Percentiles rank a stretch among this genome's conserved stretches.
phyloP scores from a whole-genome alignment of 2,888 invertebrate species.

The Melanostoma mellinum region DNA sequence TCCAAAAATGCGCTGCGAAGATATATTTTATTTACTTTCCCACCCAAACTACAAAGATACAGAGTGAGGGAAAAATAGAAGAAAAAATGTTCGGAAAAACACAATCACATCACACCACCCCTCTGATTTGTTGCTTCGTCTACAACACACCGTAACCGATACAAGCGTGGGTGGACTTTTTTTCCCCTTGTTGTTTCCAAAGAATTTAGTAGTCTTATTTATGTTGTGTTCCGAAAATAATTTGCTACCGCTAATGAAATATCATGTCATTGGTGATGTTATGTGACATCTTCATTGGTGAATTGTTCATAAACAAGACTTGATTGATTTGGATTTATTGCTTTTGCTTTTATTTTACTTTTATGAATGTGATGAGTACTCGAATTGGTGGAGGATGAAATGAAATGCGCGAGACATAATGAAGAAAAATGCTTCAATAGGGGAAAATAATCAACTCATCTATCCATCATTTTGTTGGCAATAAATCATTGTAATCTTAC shows the following conservation, averaged over 20 bases:
- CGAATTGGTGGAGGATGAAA: not conserved
- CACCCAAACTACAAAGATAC: no score
- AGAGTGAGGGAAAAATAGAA: no score
- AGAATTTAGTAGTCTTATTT: not conserved
- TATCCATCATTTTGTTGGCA: slow-evolving; percentile 53
- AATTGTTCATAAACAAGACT: slow-evolving; percentile 20
- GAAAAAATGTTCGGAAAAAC: no score
- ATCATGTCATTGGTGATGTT: not conserved
- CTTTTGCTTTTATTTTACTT: not conserved
- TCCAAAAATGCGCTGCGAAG: no score
- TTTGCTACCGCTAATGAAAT: slow-evolving; percentile 7
- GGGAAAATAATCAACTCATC: slow-evolving; percentile 32
- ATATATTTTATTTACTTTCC: no score
- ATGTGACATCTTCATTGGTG: slow-evolving; percentile 23
- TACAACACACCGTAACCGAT: no score
- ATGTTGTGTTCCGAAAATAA: slow-evolving; percentile 7
- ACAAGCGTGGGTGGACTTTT: no score
- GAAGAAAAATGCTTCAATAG: not conserved
- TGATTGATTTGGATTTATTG: not conserved
- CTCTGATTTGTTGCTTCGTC: no score
- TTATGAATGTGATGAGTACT: slow-evolving; percentile 18
- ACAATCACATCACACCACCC: no score
- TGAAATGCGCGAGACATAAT: slow-evolving; percentile 6
- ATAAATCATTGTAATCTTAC: slow-evolving; percentile 65
- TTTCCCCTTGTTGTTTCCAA: not conserved